Base-by-base conservation (phyloP, 1,140 invertebrate genomes). In the Homalodisca vitripennis region DNA sequence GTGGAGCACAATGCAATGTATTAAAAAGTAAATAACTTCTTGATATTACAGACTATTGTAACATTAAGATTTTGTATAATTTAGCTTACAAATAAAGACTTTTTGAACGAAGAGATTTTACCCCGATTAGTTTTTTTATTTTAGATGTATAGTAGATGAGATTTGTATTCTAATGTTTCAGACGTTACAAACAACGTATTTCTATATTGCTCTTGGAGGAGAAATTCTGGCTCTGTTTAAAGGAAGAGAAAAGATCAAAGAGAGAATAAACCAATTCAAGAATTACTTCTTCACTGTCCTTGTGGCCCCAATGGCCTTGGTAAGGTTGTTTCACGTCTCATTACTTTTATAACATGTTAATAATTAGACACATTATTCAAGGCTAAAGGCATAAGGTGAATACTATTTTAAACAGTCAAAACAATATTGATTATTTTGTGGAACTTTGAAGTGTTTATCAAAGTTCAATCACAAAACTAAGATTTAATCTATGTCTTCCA, bases 101-200 rank as follows among this genome's bases (percentile, higher is more conserved):
- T n/a, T n/a, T n/a, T n/a, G n/a, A n/a, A n/a, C n/a, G n/a, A n/a
- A n/a, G n/a, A n/a, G n/a, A n/a, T n/a, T n/a, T n/a, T n/a, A n/a
- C n/a, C n/a, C n/a, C n/a, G n/a, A n/a, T n/a, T n/a, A n/a, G n/a
- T n/a, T n/a, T n/a, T n/a, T n/a, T n/a, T n/a, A n/a, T n/a, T n/a
- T n/a, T n/a, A n/a, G 17, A 41, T 41, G 17, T 6, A 41, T 10
- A 10, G 34, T 41, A 10, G 6, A 41, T 41, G 10, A 13, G 41
- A 2, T 64, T 20, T 66, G 24, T 64, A 17, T 41, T 34, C 26
- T 20, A 66, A n/a, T 22, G 20, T 70, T 86, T 66, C 83, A 92
- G 90, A 86, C 92, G 75, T 77, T 92, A 47, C 91, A 92, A 83
- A 84, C 88, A 3, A 64, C 89, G 22, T 92, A 91, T 75, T 92